Evolutionary conservation across 1,140 invertebrate species (phyloP).

Genomic region (Caenorhabditis remanei): DNA sequence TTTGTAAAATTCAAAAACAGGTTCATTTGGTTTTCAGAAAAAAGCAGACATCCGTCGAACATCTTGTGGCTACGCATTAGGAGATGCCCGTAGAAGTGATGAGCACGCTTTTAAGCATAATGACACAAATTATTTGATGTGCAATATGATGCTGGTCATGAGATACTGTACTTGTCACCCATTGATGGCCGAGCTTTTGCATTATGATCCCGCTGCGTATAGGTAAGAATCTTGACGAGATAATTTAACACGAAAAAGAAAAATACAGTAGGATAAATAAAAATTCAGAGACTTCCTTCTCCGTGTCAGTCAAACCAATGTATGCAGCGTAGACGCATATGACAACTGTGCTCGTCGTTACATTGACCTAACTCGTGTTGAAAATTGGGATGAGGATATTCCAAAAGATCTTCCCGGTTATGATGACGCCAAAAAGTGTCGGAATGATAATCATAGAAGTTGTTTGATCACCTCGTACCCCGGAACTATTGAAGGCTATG

Average conservation of each 20-base stretch:
- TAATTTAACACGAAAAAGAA: background rate
- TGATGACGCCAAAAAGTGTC: conserved; percentile 54
- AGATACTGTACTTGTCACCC: conserved; percentile 65
- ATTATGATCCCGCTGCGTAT: conserved; percentile 33
- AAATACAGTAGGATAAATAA: background rate
- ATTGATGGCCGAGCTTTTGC: conserved; percentile 56
- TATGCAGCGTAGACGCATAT: conserved; percentile 62
- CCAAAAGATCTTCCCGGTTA: conserved; percentile 54
- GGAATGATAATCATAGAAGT: conserved; percentile 58
- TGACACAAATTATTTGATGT: conserved; percentile 59
- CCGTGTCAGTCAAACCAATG: conserved; percentile 58
- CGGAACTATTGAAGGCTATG: conserved; percentile 63
- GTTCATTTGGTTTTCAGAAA: conserved; percentile 4
- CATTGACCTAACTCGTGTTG: conserved; percentile 57
- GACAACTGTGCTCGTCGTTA: conserved; percentile 63
- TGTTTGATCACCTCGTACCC: conserved; percentile 63
- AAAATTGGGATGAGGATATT: conserved; percentile 59
- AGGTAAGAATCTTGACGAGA: background rate
- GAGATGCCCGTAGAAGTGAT: conserved; percentile 60
- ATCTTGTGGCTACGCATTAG: conserved; percentile 61
- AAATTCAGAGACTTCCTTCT: conserved; percentile 60
- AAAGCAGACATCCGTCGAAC: conserved; percentile 48
- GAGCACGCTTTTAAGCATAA: conserved; percentile 43
- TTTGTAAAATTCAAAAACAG: background rate
- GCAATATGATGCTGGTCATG: conserved; percentile 56